Conservation (phyloP, 2,113 vertebrate genomes). For the Penelope pileata region DNA sequence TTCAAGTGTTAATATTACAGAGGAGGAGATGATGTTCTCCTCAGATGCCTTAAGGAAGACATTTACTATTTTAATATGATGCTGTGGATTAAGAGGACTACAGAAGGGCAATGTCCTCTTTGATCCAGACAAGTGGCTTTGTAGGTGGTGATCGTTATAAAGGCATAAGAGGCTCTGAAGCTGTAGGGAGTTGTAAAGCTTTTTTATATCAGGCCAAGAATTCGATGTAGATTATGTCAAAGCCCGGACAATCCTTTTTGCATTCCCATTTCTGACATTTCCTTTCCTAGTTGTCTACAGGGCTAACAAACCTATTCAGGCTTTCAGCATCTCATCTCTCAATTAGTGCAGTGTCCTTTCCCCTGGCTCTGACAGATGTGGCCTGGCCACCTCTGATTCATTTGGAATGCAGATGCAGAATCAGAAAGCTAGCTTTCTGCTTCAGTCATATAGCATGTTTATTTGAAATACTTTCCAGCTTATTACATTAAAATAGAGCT, state of each 20-base stretch:
- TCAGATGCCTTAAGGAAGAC: background rate
- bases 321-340: background rate
- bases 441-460: background rate
- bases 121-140: slow-evolving; percentile 4
- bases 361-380: background rate
- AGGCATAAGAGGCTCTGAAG: background rate
- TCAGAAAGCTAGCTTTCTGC: background rate
- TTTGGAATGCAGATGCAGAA: background rate
- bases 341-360: background rate
- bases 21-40: background rate
- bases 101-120: background rate
- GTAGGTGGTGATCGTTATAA: slow-evolving; percentile 5
- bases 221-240: background rate
- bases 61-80: slow-evolving; percentile 4
- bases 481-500: background rate
- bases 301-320: background rate
- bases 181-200: background rate
- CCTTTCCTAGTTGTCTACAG: background rate
- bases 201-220: background rate
- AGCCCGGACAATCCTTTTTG: background rate
- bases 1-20: slow-evolving; percentile 33
- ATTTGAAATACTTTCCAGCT: background rate
- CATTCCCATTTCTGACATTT: background rate
- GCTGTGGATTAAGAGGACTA: slow-evolving; percentile 17
- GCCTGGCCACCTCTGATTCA: background rate